Conservation (phyloP, 2,888 invertebrate genomes). For the Pammene fasciana region DNA sequence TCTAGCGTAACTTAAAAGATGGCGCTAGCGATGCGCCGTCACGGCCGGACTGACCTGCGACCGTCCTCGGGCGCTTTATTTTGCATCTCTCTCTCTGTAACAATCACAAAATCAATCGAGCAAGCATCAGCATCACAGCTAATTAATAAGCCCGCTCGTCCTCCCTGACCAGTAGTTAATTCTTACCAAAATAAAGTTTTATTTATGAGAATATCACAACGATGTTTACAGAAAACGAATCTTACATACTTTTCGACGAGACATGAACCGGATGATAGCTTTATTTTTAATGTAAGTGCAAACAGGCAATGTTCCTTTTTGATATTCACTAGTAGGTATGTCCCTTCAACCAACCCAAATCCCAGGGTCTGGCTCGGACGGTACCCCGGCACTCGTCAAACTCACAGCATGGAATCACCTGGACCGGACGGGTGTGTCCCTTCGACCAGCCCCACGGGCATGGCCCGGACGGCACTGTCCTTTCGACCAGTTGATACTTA, state of each 20-base stretch:
- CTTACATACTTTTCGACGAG: too few species aligned
- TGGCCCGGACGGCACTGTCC: background rate
- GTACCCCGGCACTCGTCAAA: background rate
- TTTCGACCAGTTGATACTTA: background rate
- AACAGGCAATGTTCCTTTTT: too few species aligned
- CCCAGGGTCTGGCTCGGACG: background rate
- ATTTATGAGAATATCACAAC: too few species aligned
- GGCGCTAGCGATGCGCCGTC: too few species aligned
- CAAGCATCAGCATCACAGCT: too few species aligned
- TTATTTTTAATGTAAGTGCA: too few species aligned
- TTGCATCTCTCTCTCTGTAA: too few species aligned
- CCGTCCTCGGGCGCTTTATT: background rate
- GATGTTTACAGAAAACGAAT: too few species aligned
- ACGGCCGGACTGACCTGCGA: background rate
- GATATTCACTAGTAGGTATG: background rate
- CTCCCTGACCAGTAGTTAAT: background rate
- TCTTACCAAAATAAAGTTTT: background rate
- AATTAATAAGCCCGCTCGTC: background rate
- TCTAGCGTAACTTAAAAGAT: too few species aligned
- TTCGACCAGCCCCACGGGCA: too few species aligned
- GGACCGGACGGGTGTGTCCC: constrained; percentile 3
- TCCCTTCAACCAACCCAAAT: background rate
- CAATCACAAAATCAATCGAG: too few species aligned
- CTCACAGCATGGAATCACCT: background rate
- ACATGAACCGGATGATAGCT: too few species aligned